Evolutionary conservation across 2,113 vertebrate species (phyloP).

Genomic region (Salminus brasiliensis): DNA sequence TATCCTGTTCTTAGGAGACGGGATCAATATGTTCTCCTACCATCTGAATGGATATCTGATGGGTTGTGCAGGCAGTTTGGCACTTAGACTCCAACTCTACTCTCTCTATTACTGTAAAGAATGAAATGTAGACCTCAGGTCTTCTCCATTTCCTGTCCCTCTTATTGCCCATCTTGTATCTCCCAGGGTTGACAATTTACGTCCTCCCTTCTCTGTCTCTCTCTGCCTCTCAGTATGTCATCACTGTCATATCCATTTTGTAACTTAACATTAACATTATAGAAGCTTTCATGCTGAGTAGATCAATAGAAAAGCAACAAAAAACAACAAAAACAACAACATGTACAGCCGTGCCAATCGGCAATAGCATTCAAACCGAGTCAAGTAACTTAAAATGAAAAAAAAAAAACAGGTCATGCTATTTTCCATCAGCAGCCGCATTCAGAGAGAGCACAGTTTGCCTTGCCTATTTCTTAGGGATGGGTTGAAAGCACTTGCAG

Average conservation of each 20-base stretch:
- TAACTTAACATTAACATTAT: neutral
- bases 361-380: no score
- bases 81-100: neutral
- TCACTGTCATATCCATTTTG: neutral
- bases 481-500: no score
- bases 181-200: neutral
- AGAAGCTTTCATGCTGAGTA: neutral
- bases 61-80: neutral
- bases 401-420: no score
- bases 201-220: neutral
- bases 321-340: no score
- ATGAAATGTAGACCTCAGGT: neutral
- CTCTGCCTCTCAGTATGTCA: neutral
- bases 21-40: slow-evolving; percentile 3
- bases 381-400: no score
- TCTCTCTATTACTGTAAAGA: slow-evolving; percentile 7
- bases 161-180: neutral
- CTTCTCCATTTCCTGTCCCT: slow-evolving; percentile 7
- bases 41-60: slow-evolving; percentile 16
- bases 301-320: neutral
- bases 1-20: neutral
- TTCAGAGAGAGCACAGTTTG: no score
- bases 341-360: no score
- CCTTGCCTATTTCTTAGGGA: no score
- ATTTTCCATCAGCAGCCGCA: no score